Base-by-base conservation (phyloP, 2,888 invertebrate species). In the Phasia obesa region DNA sequence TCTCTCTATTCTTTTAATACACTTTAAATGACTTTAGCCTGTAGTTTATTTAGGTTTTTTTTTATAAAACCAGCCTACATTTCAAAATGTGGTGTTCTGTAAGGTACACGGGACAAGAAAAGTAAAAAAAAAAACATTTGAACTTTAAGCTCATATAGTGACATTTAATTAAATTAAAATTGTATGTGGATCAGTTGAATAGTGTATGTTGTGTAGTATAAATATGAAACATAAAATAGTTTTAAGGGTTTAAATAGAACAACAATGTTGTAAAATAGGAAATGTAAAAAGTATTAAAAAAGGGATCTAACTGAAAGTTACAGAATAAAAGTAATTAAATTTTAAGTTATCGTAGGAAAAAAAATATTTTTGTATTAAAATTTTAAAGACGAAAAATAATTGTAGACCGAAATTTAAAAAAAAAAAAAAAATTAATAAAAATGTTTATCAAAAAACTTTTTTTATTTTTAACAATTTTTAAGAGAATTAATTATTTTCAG, bases 151-250 rank as follows among this genome's bases (percentile, higher is more conserved):
- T 55, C 55, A 27, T 51, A 42, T 21, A 69, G 69, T 74, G 80
- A 74, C 74, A 80, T 74, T 62, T 74, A 80, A 80, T 74, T 38
- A 80, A 80, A 80, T 74, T 80, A 69, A 74, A 69, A 69, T 69
- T 80, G 69, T 57, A 80, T 62, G 27, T 51, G 47, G 25, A 49
- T 62, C 25, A 53, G 53, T 67, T n/a, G 4, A 75, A 3, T 4
- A 9, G 11, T 17, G 21, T 42, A 53, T 5, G 17, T 42, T 17
- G 6, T 38, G 6, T 38, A 6, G 11, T 21, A 21, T 1, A 15
- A n/a, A 49, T 15, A 21, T 49, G 4, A n/a, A 21, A 44, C 4
- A 44, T 27, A 60, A 19, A 57, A 23, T n/a, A 7, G 7, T 19
- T 19, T 57, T 19, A n/a, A 4, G 11, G 4, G 11, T 5, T 15